Conservation (phyloP, 23 tunicate genomes). For the Ciona savignyi region DNA sequence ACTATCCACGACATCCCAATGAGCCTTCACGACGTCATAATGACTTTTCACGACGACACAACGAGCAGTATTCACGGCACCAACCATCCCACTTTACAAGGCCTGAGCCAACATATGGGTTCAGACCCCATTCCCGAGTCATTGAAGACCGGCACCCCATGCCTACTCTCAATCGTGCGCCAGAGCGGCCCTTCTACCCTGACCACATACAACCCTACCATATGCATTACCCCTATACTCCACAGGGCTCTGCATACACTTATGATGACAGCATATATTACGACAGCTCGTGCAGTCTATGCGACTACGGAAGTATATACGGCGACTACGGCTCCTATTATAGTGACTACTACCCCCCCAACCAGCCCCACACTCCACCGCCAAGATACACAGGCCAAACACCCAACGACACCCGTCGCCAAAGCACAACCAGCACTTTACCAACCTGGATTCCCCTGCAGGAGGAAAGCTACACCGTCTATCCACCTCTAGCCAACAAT, state of each 20-base stretch:
- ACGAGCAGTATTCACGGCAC: not conserved
- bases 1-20: too few species aligned
- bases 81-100: not conserved
- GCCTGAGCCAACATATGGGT: conserved; percentile 37
- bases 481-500: not conserved
- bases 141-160: not conserved
- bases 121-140: conserved; percentile 16
- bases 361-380: conserved; percentile 17
- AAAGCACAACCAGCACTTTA: conserved; percentile 1
- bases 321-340: conserved; percentile 43
- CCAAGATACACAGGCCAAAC: not conserved
- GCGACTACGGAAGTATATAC: conserved; percentile 15
- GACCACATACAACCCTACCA: not conserved
- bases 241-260: not conserved
- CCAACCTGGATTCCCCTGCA: conserved; percentile 43
- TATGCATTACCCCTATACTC: not conserved
- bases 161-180: not conserved
- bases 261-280: conserved; percentile 24
- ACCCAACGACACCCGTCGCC: conserved; percentile 4
- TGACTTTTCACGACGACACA: not conserved
- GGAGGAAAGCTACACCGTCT: conserved; percentile 22
- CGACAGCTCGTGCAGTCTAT: conserved; percentile 23
- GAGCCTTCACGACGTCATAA: too few species aligned
- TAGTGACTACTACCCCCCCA: not conserved
- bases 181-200: not conserved